A percentile compares a stretch with the other conserved stretches of the same genome.
Conservation (phyloP, 2,113 vertebrate genomes). For the Mormoops blainvillei region DNA sequence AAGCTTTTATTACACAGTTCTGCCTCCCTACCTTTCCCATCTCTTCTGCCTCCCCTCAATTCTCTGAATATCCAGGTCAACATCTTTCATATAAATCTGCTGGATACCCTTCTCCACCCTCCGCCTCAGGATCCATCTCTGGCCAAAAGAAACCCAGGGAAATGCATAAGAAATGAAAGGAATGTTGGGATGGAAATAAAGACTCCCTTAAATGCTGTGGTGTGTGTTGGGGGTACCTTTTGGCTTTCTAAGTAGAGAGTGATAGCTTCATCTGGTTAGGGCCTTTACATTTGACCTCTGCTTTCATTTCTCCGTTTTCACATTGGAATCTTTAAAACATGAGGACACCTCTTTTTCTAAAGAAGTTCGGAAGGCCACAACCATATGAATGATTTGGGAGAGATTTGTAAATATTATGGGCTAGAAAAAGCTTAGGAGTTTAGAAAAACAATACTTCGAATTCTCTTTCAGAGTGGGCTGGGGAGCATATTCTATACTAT, state of each 20-base stretch:
- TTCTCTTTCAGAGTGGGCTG: background rate
- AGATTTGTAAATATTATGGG: background rate
- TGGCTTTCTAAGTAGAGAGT: background rate
- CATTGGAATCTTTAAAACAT: slow-evolving; percentile 13
- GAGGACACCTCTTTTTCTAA: background rate
- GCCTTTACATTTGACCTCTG: background rate
- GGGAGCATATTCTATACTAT: background rate
- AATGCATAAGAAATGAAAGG: background rate
- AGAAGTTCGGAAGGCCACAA: background rate
- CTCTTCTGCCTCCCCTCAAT: background rate
- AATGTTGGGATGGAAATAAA: background rate
- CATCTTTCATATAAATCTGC: background rate
- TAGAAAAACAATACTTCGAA: background rate
- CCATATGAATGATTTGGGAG: background rate
- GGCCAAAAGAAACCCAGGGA: background rate
- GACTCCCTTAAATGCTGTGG: background rate
- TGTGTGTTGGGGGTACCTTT: background rate
- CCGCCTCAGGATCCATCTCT: background rate
- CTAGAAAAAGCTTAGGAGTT: background rate
- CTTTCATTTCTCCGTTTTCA: slow-evolving; percentile 1
- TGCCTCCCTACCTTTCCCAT: background rate
- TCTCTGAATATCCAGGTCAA: slow-evolving; percentile 12
- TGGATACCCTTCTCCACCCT: background rate
- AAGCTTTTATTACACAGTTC: background rate
- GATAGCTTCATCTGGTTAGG: background rate